These are phyloP conservation scores for Muscicapa comitata DNA, from an alignment of 2,797 vertebrate genomes.

Conservation along the genomic window DNA sequence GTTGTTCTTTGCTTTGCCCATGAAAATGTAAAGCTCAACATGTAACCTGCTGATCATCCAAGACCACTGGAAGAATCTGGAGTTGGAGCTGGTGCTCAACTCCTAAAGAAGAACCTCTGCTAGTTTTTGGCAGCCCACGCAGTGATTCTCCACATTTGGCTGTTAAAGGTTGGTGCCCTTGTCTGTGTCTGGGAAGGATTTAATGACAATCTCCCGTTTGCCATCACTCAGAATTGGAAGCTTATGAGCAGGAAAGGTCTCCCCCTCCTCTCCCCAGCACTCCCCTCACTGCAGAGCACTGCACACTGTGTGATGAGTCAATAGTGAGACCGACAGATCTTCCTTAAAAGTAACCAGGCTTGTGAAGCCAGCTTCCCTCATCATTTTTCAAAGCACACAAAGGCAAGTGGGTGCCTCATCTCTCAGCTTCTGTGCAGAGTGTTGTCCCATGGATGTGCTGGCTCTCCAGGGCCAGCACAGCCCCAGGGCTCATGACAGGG, in stretches of 20 bases:
- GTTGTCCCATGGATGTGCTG: neutral
- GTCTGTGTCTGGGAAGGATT: neutral
- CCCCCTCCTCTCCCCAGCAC: neutral
- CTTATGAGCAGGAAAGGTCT: neutral
- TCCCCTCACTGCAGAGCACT: neutral
- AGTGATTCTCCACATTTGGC: neutral
- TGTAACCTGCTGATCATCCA: neutral
- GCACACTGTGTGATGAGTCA: neutral
- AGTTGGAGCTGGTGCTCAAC: neutral
- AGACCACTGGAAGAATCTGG: accelerated
- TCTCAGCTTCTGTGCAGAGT: neutral
- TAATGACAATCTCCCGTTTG: neutral
- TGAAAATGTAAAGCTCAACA: neutral
- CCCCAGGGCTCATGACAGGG: neutral
- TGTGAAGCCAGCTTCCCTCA: neutral
- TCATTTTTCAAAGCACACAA: neutral
- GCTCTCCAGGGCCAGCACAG: neutral
- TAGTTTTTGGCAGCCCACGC: neutral
- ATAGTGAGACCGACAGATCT: neutral
- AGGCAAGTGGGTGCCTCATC: neutral
- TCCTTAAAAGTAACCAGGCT: neutral
- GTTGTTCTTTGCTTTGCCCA: neutral
- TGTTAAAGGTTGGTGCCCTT: neutral
- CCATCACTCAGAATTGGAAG: neutral
- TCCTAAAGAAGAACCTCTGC: neutral